A percentile compares a stretch with the other conserved stretches of the same genome.
Conservation (phyloP, 2,797 vertebrate genomes). For the Gambelia wislizenii region DNA sequence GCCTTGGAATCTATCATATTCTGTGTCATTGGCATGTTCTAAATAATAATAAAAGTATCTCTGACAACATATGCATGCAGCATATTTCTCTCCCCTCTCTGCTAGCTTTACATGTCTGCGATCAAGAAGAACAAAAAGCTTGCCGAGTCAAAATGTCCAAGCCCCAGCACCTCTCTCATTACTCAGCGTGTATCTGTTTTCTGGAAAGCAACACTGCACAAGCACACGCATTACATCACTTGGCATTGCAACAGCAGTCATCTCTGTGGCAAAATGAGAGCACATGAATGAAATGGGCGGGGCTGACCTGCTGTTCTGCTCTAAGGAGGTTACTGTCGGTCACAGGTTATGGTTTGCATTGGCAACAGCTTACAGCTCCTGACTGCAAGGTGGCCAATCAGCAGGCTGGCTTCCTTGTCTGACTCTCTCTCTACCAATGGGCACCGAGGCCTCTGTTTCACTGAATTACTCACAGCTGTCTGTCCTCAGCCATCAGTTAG, state of each 20-base stretch:
- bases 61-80: neutral
- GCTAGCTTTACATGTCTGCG: neutral
- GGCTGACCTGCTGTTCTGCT: neutral
- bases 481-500: neutral
- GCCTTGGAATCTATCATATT: neutral
- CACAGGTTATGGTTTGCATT: neutral
- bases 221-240: neutral
- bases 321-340: slow-evolving; percentile 32
- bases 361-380: slow-evolving; percentile 21
- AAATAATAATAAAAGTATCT: neutral
- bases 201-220: neutral
- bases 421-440: slow-evolving; percentile 28
- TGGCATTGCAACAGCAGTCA: neutral
- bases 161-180: neutral
- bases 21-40: too few relatives aligned
- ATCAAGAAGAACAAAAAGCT: neutral
- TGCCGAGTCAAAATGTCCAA: neutral
- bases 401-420: slow-evolving; percentile 13
- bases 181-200: neutral
- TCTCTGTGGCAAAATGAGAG: too few relatives aligned
- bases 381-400: slow-evolving; percentile 14
- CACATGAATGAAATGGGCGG: neutral
- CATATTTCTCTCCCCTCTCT: neutral
- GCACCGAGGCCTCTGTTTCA: neutral
- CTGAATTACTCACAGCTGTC: slow-evolving; percentile 19